These are phyloP conservation scores for Melolontha melolontha DNA, from an alignment of 2,888 invertebrate genomes.

Conservation along the genomic window DNA sequence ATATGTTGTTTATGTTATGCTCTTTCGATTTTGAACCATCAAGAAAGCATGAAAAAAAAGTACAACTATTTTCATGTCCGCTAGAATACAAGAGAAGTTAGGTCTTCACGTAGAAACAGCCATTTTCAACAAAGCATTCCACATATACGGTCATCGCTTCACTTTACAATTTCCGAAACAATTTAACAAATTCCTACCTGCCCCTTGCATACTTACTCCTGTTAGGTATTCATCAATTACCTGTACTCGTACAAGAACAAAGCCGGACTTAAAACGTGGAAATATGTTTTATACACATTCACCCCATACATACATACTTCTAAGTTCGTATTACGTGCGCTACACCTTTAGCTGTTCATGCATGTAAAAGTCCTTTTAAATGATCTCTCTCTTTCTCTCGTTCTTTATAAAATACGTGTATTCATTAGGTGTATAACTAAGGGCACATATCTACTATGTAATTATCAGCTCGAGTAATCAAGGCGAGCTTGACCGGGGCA, in stretches of 20 bases:
- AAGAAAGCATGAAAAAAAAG: too few species aligned
- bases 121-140: slow-evolving; percentile 8
- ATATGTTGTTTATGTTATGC: too few species aligned
- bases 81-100: too few species aligned
- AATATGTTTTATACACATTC: not conserved
- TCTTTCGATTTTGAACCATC: too few species aligned
- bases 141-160: not conserved
- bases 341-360: not conserved
- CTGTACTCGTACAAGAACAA: slow-evolving; percentile 3
- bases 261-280: slow-evolving; percentile 7
- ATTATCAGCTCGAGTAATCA: slow-evolving; percentile 29
- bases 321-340: not conserved
- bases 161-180: slow-evolving; percentile 16
- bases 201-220: not conserved
- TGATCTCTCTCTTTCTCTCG: not conserved
- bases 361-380: not conserved
- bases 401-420: not conserved
- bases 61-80: too few species aligned
- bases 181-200: slow-evolving; percentile 8
- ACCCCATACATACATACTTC: not conserved
- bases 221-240: slow-evolving; percentile 20
- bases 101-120: too few species aligned
- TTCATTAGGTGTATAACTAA: not conserved
- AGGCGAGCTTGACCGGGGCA: slow-evolving; percentile 1
- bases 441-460: slow-evolving; percentile 2